Base-by-base conservation (phyloP, 2,797 vertebrate genomes). In the Zalophus californianus region DNA sequence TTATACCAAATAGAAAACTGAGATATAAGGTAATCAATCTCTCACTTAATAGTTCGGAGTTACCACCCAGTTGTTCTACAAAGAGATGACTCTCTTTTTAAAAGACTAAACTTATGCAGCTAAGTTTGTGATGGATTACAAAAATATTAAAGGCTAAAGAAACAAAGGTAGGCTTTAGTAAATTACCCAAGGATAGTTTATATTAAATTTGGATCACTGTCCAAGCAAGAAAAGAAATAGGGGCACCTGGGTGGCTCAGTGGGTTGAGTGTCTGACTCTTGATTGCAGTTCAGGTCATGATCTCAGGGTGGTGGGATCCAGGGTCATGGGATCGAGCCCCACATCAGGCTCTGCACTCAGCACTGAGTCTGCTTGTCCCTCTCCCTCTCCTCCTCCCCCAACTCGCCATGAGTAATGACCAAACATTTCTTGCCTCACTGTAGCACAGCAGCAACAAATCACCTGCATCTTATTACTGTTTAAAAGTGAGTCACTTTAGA, bases 1-100 rank as follows among this genome's bases (percentile, higher is more conserved):
- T 87, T 52, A 72, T 7, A 87, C 21, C n/a, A 92, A 77, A 90
- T 3, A 84, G 27, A 90, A 98, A 94, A 83, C 25, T 35, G 25
- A 66, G 14, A 41, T 18, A 85, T 23, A 72, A 72, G 4, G 5
- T 88, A 18, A 91, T 60, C 29, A 21, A 89, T 66, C 29, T 88
- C 64, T 94, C 77, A 87, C 27, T 35, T 56, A 73, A 82, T 32
- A 41, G 27, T 77, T 87, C 48, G 25, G n/a, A 90, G 66, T 70
- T 87, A 11, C 16, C 41, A 64, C 7, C 14, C 44, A 62, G 29
- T 56, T 86, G 91, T 77, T 92, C 83, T 64, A 79, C 1, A 64
- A 32, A 62, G 5, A 60, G 29, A 91, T n/a, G 2, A 0, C 41
- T 66, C 52, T 83, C 15, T 77, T 91, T 64, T 79, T 50, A 44